A percentile compares a stretch with the other conserved stretches of the same genome.
These are phyloP conservation scores for Triplophysa yarkandensis DNA, from an alignment of 2,797 vertebrate species.

Conservation along the genomic window DNA sequence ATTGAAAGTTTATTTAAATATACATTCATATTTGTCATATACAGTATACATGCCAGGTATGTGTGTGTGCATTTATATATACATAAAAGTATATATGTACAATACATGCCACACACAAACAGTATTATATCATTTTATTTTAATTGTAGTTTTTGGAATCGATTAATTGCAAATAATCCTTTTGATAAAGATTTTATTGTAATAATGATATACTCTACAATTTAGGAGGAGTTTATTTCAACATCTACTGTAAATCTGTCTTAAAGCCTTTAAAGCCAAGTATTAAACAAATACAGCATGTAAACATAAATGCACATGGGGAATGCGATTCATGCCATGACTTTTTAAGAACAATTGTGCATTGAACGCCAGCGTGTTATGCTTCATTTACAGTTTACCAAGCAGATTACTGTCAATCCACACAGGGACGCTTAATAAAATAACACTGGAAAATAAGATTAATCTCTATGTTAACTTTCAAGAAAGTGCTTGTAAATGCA, in stretches of 20 bases:
- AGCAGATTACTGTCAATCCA: constrained; percentile 25
- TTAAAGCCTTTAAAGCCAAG: background rate
- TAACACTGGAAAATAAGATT: constrained; percentile 2
- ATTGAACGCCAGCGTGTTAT: background rate
- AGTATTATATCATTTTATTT: no score
- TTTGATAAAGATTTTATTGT: no score
- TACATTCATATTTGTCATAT: no score
- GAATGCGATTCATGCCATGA: background rate
- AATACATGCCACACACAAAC: no score
- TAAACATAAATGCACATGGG: constrained; percentile 1
- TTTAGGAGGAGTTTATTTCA: no score
- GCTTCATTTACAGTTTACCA: constrained; percentile 13
- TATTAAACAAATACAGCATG: background rate
- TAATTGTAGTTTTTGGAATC: background rate
- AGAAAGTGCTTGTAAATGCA: constrained; percentile 2
- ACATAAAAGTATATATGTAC: no score
- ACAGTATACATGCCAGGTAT: no score
- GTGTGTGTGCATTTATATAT: background rate
- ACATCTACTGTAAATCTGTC: no score
- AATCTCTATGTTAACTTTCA: constrained; percentile 10
- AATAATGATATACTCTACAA: no score
- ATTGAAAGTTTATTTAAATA: no score
- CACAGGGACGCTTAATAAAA: background rate
- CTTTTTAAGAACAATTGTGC: background rate
- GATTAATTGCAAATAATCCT: background rate